Evolutionary conservation across 2,113 vertebrate genomes (phyloP), one percentile per base, ranked within the genome.

Genomic region (Laticauda laticaudata): DNA sequence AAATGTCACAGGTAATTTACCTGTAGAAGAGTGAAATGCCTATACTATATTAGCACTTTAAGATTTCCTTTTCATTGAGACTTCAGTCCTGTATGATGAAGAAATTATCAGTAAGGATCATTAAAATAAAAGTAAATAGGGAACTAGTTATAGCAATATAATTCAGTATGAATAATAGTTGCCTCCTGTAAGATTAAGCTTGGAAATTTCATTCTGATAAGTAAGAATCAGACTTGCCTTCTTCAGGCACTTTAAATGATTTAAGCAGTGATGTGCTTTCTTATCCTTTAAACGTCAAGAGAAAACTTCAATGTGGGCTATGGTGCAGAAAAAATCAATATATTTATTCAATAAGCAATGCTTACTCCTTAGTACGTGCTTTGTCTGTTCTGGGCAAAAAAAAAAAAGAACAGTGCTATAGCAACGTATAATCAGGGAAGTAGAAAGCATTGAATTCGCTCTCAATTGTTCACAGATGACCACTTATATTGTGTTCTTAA

Each of bases 401-500:
- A 7, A 45, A 45, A 45, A 45, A 92, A 15, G 64, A 93, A 29
- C 43, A 94, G 90, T 9, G 55, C 92, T 91, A 51, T 53, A 90
- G 91, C 90, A 93, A 7, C 92, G n/a, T 91, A 23, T 86, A 75
- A 92, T 48, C 0, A 64, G 21, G 48, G 45, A 15, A 8, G 92
- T 23, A 81, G 20, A 23, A 1, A 39, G 88, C 15, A 91, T 90
- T 53, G 93, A 26, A 34, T 93, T 43, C 85, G 12, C 81, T 64
- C 24, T 64, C 34, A 45, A 12, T 39, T 21, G 34, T 92, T 90
- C 86, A 92, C 57, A 94, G 85, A 29, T 87, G 90, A 85, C 55
- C 93, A 59, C 5, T 93, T n/a, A 43, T 89, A 92, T 89, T 89
- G 34, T 89, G 9, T 34, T 56, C 87, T 89, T 48, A 89, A 92